These are phyloP conservation scores for Peucedramus taeniatus DNA, from an alignment of 2,113 vertebrate species.

Conservation along the genomic window DNA sequence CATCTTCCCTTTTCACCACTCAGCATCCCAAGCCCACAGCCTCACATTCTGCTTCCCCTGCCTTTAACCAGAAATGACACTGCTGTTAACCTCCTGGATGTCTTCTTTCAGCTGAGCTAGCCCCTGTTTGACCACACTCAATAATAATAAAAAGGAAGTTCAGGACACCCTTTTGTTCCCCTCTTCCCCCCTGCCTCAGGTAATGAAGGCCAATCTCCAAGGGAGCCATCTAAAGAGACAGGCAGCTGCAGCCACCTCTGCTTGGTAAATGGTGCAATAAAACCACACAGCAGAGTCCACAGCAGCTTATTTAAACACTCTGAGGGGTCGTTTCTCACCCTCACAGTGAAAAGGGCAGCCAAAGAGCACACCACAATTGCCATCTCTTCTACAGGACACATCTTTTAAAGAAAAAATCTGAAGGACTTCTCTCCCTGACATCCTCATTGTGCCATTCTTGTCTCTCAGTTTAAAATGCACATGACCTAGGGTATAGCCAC, in stretches of 20 bases:
- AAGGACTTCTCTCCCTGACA: background rate
- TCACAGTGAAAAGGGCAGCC: background rate
- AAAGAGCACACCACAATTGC: background rate
- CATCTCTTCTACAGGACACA: background rate
- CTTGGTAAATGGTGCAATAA: background rate
- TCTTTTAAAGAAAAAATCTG: background rate
- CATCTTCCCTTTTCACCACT: too few relatives aligned
- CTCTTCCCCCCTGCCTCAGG: background rate
- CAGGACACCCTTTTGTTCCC: background rate
- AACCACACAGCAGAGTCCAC: background rate
- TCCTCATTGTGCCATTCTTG: fast-evolving
- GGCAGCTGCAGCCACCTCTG: background rate
- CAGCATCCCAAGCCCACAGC: fast-evolving
- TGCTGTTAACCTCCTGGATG: background rate
- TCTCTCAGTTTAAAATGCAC: background rate
- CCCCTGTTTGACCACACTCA: background rate
- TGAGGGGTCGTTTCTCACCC: background rate
- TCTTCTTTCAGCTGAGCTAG: background rate
- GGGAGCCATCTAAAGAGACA: background rate
- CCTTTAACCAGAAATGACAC: background rate
- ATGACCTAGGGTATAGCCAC: background rate
- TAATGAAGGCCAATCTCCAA: background rate
- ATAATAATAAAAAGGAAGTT: background rate
- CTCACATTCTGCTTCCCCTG: background rate
- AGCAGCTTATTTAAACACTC: background rate